Evolutionary conservation across 2,797 vertebrate genomes (phyloP).

Genomic region (Pseudopleuronectes americanus): DNA sequence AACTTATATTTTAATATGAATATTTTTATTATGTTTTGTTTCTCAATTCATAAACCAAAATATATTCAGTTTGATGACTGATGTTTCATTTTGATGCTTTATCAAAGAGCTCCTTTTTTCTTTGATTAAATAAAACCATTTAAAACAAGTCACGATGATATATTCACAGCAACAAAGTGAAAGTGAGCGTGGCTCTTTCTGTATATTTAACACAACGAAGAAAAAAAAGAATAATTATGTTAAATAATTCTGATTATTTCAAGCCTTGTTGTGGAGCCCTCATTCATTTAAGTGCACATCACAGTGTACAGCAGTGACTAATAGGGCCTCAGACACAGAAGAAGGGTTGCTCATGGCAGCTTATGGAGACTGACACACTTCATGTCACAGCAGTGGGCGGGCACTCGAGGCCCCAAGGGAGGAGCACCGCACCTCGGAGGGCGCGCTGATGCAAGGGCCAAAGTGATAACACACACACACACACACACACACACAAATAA

Average conservation of each 20-base stretch:
- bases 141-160: neutral
- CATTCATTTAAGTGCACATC: conserved; percentile 3
- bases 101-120: too few relatives aligned
- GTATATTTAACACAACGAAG: neutral
- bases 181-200: neutral
- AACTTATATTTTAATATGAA: too few relatives aligned
- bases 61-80: too few relatives aligned
- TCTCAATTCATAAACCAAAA: too few relatives aligned
- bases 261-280: neutral
- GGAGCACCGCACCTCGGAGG: neutral
- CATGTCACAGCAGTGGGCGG: neutral
- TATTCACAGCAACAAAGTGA: neutral
- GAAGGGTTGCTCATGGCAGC: neutral
- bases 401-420: neutral
- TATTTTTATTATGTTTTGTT: too few relatives aligned
- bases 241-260: conserved; percentile 1
- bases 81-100: too few relatives aligned
- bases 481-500: too few relatives aligned
- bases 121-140: neutral
- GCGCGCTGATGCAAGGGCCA: neutral
- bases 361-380: neutral
- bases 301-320: neutral
- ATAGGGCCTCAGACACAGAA: conserved; percentile 3
- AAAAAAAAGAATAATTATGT: neutral
- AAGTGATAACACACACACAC: too few relatives aligned